A percentile compares a stretch with the other conserved stretches of the same genome.
Evolutionary conservation across 1,140 invertebrate species (phyloP).

Genomic region (Diploscapter pachys): DNA sequence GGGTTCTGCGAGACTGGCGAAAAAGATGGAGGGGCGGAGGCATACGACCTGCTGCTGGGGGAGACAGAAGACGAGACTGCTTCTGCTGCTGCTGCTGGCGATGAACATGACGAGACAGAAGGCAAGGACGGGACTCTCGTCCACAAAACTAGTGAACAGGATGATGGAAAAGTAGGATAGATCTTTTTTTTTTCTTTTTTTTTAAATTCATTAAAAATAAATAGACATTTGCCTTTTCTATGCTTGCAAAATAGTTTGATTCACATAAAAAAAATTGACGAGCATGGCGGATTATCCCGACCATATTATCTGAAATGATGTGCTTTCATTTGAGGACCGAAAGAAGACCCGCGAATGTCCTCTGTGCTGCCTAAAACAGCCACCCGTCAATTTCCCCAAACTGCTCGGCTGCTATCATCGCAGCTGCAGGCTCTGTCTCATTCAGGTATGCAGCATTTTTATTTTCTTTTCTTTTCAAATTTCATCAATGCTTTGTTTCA

Average conservation of each 20-base stretch:
- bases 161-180: conserved; percentile 9
- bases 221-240: neutral
- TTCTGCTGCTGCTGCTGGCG: neutral
- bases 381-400: conserved; percentile 45
- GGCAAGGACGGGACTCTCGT: no score
- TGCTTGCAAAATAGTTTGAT: neutral
- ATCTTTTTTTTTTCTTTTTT: neutral
- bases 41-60: conserved; percentile 17
- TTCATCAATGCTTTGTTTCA: conserved; percentile 35
- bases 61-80: conserved; percentile 10
- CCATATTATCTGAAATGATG: neutral
- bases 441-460: conserved; percentile 41
- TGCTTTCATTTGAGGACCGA: neutral
- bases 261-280: neutral
- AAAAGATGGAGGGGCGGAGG: conserved; percentile 15
- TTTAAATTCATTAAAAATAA: neutral
- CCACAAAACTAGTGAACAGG: neutral
- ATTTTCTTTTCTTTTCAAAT: neutral
- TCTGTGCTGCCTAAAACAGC: conserved; percentile 45
- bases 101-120: no score
- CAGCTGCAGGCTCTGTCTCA: conserved; percentile 46
- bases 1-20: conserved; percentile 22
- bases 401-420: conserved; percentile 47
- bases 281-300: neutral
- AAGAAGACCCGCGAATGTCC: conserved; percentile 47